Evolutionary conservation across 2,113 vertebrate genomes (phyloP), one percentile per base, ranked within the genome.

Genomic region (Eleginops maclovinus): DNA sequence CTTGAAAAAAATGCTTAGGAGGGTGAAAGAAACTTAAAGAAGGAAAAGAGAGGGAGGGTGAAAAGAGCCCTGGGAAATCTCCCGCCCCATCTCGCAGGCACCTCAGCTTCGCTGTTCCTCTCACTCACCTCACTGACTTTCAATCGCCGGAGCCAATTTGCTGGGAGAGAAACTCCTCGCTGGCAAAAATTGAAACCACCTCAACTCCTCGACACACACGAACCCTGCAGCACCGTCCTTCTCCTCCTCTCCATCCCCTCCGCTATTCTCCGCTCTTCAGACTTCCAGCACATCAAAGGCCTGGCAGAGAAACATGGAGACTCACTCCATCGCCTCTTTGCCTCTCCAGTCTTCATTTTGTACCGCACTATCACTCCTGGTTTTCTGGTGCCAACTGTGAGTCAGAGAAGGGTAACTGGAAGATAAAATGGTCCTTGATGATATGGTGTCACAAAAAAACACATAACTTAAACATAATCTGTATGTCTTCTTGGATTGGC

Each of bases 91-190:
- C 85, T 84, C 10, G 0, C 50, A 59, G 69, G 58, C 72, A 56
- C 78, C 77, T 77, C 61, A 49, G 63, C 68, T 62, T 83, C 74
- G 71, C 71, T 80, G 53, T 78, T 84, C 55, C 85, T 83, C 69
- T 78, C 77, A 24, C 82, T 88, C 82, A 86, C 87, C 87, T 89
- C 85, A 60, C 88, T 84, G 85, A 87, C 88, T 91, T 88, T 87
- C 89, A 87, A 84, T 91, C 75, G 81, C 86, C 16, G 9, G 13
- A 86, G 83, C 84, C 88, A 91, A 88, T 91, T 91, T 91, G 60
- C 86, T 83, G 70, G 60, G 77, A 86, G 78, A 87, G 81, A 74
- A 82, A 72, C 36, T 58, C 63, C 83, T 79, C 31, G 9, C 82
- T 79, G 77, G 77, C 87, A 79, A 78, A 78, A 87, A 92, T 91